These are phyloP conservation scores for Ariopsis seemanni DNA, from an alignment of 2,113 vertebrate genomes.

Conservation along the genomic window DNA sequence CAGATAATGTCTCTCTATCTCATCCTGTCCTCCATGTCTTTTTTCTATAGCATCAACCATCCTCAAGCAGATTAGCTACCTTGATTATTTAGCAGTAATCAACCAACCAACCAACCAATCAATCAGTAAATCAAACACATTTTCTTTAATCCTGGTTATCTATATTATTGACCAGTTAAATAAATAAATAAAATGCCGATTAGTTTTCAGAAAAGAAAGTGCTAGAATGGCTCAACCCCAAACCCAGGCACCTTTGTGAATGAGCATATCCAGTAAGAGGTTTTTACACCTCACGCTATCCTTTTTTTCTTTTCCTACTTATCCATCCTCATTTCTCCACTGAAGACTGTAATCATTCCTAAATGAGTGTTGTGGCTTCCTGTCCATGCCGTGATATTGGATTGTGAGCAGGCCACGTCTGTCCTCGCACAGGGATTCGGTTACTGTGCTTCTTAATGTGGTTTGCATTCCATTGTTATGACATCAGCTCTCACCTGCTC, in stretches of 20 bases:
- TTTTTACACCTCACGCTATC: not conserved
- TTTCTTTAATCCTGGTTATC: not conserved
- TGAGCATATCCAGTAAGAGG: not conserved
- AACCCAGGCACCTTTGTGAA: not conserved
- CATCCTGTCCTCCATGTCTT: too few relatives aligned
- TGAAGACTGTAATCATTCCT: conserved; percentile 39
- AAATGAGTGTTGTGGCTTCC: conserved; percentile 40
- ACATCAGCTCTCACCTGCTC: conserved; percentile 57
- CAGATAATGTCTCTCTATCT: too few relatives aligned
- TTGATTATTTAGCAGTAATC: too few relatives aligned
- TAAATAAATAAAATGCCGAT: not conserved
- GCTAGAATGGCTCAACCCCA: not conserved
- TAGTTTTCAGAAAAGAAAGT: not conserved
- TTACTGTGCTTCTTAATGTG: conserved; percentile 48
- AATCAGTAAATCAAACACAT: not conserved
- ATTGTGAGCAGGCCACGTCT: conserved; percentile 19
- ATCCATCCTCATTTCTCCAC: conserved; percentile 3
- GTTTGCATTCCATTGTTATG: conserved; percentile 46
- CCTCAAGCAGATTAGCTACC: not conserved
- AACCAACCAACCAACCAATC: not conserved
- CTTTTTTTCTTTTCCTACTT: not conserved
- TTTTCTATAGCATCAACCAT: too few relatives aligned
- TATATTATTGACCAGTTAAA: not conserved
- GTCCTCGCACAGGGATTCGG: conserved; percentile 34
- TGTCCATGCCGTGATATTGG: conserved; percentile 11